These are phyloP conservation scores for Umimayanthus chanpuru DNA, from an alignment of 92 coral and sea anemone species.

Conservation along the genomic window DNA sequence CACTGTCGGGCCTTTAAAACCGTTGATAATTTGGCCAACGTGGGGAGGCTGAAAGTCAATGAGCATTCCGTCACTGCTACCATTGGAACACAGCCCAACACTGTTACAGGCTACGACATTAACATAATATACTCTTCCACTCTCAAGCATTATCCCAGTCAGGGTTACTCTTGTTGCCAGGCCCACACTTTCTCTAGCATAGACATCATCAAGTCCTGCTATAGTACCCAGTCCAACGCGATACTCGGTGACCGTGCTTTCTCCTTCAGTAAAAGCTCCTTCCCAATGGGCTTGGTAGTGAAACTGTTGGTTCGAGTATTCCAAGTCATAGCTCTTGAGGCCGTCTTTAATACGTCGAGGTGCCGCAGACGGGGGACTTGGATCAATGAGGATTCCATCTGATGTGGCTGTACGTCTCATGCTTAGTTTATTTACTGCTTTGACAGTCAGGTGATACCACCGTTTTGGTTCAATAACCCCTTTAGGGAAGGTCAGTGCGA, in stretches of 20 bases:
- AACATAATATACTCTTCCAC: slow-evolving; percentile 82
- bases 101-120: slow-evolving; percentile 90
- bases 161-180: slow-evolving; percentile 61
- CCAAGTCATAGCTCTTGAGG: slow-evolving; percentile 66
- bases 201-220: slow-evolving; percentile 71
- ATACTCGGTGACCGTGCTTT: slow-evolving; percentile 86
- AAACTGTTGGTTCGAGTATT: slow-evolving; percentile 75
- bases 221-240: slow-evolving; percentile 83
- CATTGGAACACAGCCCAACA: slow-evolving; percentile 92
- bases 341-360: slow-evolving; percentile 86
- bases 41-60: slow-evolving; percentile 93
- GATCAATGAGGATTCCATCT: slow-evolving; percentile 90
- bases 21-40: slow-evolving; percentile 79
- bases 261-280: slow-evolving; percentile 90
- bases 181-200: slow-evolving; percentile 64
- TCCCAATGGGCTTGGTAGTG: slow-evolving; percentile 93
- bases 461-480: slow-evolving; percentile 63
- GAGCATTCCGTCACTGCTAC: slow-evolving; percentile 92
- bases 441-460: slow-evolving; percentile 90
- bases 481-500: slow-evolving; percentile 44
- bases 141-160: slow-evolving; percentile 68
- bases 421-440: slow-evolving; percentile 79
- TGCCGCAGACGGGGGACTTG: slow-evolving; percentile 82
- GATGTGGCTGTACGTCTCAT: slow-evolving; percentile 70
- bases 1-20: slow-evolving; percentile 77